Evolutionary conservation across 2,797 vertebrate genomes (phyloP), one percentile per base, ranked within the genome.

Genomic region (Ispidina lecontei): DNA sequence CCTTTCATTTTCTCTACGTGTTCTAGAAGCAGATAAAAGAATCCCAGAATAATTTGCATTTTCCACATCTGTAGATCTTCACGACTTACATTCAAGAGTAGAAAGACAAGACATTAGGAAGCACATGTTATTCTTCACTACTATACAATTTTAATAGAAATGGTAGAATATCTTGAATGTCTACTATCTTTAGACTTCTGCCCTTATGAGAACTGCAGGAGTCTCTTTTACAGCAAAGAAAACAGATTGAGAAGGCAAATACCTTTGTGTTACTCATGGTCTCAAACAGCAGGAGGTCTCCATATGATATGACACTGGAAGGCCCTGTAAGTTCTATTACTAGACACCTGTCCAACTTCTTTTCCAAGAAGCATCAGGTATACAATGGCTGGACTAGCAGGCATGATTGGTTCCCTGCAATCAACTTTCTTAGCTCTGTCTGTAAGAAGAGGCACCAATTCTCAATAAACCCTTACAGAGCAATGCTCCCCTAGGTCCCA

Each of bases 291-390:
- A 92, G 95, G 95, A 85, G 68, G 80, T 81, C 92, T 90, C 85
- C 77, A 41, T 89, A 26, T 39, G 88, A 62, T 82, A 28, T 26
- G 77, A 82, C 60, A 89, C 84, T 83, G 85, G 87, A 87, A 94
- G 86, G 75, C 64, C 82, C 59, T 78, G 67, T 75, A 65, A 93
- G 87, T 93, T 94, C 83, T 95, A 95, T 96, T 97, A 96, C 84
- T 35, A 91, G 67, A 64, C 29, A 87, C 60, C 79, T 84, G 71
- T 71, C 84, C 91, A 79, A 71, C 89, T 93, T 87, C 81, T 91
- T 88, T 92, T 89, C 72, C 58, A 71, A 22, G 84, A 84, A 92
- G 59, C 76, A 47, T 87, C 78, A 84, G 80, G 84, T 87, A 51
- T 35, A 95, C 90, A 96, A 96, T 93, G 90, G 69, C 62, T 76